Base-by-base conservation (phyloP, 2,797 vertebrate species). In the Galagoides demidoff region DNA sequence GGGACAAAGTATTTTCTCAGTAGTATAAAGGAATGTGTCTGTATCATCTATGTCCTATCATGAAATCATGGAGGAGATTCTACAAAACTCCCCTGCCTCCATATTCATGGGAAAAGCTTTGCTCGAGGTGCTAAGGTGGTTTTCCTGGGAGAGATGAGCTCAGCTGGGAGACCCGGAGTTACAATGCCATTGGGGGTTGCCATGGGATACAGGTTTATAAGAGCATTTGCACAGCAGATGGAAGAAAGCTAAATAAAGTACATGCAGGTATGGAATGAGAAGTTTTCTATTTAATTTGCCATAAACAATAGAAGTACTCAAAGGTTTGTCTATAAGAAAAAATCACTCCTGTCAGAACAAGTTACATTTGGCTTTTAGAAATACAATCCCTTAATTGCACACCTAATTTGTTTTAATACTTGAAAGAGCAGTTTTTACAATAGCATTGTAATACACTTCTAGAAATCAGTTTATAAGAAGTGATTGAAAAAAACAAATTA, bases 151-250 rank as follows among this genome's bases (percentile, higher is more conserved):
- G 37, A 92, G 78, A 97, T 85, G 25, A 92, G 74, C 93, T 98
- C 83, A 49, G 66, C 4, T 66, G 89, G 95, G 91, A 97, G 89
- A 89, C 89, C 92, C 55, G n/a, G 95, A 93, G 37, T 76, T 96
- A 82, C 90, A 96, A 93, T 97, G 93, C n/a, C 97, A 96, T 92
- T 93, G 93, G 39, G 63, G 84, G 98, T 98, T 98, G 97, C 98
- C 93, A 98, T 97, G 97, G 98, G 98, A 98, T 97, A 98, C 97
- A 79, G 95, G 90, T 97, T 98, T 97, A 97, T 91, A 95, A 96
- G 95, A 98, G 88, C 90, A 95, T 98, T 98, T 98, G 95, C 95
- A 86, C 92, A 98, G 95, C 98, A 99, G 98, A 98, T 98, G 98
- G 97, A 97, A 96, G 37, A 64, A 97, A 94, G 96, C 82, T 96